Conservation (phyloP, 2,113 vertebrate genomes). For the Herpailurus yagouaroundi region DNA sequence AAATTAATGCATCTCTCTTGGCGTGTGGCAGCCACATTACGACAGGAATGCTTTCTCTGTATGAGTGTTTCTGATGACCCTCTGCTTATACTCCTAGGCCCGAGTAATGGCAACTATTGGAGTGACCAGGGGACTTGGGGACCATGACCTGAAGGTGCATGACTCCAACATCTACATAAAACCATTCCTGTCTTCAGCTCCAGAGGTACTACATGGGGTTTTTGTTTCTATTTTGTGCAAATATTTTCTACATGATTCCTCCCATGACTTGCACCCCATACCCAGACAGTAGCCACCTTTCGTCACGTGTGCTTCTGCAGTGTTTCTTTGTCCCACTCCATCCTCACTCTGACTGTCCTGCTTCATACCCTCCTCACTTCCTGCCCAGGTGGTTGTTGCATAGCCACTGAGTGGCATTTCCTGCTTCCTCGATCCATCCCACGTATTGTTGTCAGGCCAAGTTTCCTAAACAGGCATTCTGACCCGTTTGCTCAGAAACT, state of each 20-base stretch:
- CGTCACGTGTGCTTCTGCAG: fast-evolving
- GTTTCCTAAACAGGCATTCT: neutral
- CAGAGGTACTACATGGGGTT: slow-evolving; percentile 90
- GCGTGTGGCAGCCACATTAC: fast-evolving
- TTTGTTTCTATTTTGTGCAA: slow-evolving; percentile 18
- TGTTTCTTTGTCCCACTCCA: neutral
- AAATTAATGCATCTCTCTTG: neutral
- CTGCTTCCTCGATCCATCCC: fast-evolving
- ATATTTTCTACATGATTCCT: neutral
- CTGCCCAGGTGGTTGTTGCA: neutral
- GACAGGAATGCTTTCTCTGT: neutral
- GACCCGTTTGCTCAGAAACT: neutral
- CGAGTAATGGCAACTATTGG: slow-evolving; percentile 98
- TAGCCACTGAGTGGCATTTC: neutral
- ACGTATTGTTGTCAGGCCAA: neutral
- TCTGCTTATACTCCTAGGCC: slow-evolving; percentile 87
- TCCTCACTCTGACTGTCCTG: neutral
- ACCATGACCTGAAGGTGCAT: slow-evolving; percentile 97
- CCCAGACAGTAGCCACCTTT: neutral
- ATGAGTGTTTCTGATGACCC: slow-evolving; percentile 21
- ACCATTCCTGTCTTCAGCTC: slow-evolving; percentile 96
- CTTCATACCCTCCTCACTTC: neutral
- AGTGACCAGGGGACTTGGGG: slow-evolving; percentile 97
- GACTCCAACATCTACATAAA: slow-evolving; percentile 99
- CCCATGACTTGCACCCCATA: neutral